phyloP scores from a whole-genome alignment of 2,113 vertebrate genomes.

The Ia io region DNA sequence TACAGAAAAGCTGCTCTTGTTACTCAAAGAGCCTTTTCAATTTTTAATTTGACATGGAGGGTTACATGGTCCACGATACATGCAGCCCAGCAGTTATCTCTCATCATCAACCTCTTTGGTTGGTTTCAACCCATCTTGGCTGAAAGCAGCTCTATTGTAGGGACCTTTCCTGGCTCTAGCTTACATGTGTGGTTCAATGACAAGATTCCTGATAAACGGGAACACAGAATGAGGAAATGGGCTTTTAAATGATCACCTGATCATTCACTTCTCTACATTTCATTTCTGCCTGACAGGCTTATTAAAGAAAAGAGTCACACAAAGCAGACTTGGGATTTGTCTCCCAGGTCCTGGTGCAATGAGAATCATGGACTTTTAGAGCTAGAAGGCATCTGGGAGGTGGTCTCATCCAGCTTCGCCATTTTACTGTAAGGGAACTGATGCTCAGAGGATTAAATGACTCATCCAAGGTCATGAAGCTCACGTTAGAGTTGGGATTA shows the following conservation, averaged over 20 bases:
- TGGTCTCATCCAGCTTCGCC: neutral
- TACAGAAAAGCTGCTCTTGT: conserved; percentile 45
- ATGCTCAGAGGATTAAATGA: neutral
- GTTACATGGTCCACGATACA: neutral
- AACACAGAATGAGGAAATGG: conserved; percentile 59
- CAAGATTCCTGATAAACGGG: conserved; percentile 73
- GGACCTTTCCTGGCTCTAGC: conserved; percentile 30
- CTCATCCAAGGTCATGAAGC: neutral
- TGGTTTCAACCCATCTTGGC: conserved; percentile 11
- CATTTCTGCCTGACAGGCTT: conserved; percentile 66
- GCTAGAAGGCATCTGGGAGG: neutral
- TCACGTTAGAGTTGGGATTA: neutral
- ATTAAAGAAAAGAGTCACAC: conserved; percentile 37
- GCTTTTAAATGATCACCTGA: conserved; percentile 52
- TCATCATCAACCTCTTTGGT: conserved; percentile 27
- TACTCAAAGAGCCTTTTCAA: conserved; percentile 66
- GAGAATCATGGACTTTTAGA: neutral
- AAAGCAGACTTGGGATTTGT: conserved; percentile 6
- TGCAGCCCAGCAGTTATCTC: conserved; percentile 63
- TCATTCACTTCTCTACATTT: conserved; percentile 42
- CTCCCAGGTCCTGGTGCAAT: neutral
- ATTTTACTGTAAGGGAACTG: neutral
- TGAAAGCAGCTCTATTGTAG: conserved; percentile 65
- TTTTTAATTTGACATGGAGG: conserved; percentile 66
- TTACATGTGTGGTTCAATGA: conserved; percentile 55